Conservation (phyloP, 2,113 vertebrate species). For the Eubucco bourcierii region DNA sequence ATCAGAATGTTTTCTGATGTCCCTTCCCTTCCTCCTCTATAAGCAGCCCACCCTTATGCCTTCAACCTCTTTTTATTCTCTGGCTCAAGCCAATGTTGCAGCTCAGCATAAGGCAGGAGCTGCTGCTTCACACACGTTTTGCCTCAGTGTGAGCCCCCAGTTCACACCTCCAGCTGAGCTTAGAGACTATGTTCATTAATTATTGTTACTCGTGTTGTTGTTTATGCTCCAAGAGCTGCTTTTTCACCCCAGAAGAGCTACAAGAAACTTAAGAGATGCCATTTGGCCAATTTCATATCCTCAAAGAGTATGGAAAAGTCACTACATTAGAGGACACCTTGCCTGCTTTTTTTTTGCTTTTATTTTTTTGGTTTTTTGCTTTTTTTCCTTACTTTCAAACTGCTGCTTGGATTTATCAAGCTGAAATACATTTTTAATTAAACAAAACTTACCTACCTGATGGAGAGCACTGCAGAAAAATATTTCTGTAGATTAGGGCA, state of each 20-base stretch:
- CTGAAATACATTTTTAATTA: background rate
- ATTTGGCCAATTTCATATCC: background rate
- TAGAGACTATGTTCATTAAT: slow-evolving; percentile 38
- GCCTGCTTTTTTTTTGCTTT: rapidly evolving
- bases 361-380: no score
- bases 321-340: background rate
- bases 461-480: background rate
- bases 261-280: background rate
- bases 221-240: slow-evolving; percentile 54
- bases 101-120: slow-evolving; percentile 64
- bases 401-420: background rate
- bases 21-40: background rate
- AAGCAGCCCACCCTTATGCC: background rate
- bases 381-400: background rate
- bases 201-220: slow-evolving; percentile 46
- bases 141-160: slow-evolving; percentile 32
- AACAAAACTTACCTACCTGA: background rate
- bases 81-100: slow-evolving; percentile 21
- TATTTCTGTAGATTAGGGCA: background rate
- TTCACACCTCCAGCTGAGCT: slow-evolving; percentile 54
- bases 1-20: background rate
- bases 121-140: slow-evolving; percentile 64
- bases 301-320: background rate
- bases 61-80: slow-evolving; percentile 17
- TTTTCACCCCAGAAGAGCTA: slow-evolving; percentile 41